phyloP scores from a whole-genome alignment of 2,113 vertebrate species.

The Cephalopholis sonnerati region DNA sequence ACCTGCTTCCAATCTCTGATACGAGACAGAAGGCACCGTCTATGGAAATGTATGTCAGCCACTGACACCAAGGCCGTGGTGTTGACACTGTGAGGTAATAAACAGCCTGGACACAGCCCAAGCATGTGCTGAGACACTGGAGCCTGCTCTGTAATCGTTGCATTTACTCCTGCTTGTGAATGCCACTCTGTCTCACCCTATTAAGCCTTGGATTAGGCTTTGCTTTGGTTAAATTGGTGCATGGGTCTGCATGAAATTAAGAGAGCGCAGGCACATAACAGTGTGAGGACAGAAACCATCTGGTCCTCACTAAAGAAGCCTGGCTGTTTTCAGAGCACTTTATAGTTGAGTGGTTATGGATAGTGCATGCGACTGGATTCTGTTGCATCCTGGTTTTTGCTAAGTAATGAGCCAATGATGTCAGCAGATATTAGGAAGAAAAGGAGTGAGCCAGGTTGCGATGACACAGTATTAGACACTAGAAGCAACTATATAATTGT shows the following conservation, averaged over 20 bases:
- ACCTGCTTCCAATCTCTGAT: conserved; percentile 71
- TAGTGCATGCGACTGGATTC: conserved; percentile 29
- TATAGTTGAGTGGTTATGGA: conserved; percentile 33
- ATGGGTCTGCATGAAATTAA: conserved; percentile 62
- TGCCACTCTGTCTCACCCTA: conserved; percentile 60
- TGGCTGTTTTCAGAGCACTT: conserved; percentile 60
- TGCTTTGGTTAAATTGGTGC: conserved; percentile 56
- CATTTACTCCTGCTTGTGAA: conserved; percentile 51
- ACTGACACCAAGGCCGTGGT: conserved; percentile 48
- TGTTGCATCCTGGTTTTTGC: conserved; percentile 36
- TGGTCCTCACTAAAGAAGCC: conserved; percentile 58
- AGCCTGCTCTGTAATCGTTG: conserved; percentile 36
- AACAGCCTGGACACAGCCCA: conserved; percentile 56
- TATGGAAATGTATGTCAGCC: conserved; percentile 55
- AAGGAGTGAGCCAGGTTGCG: not conserved
- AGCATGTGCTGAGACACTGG: conserved; percentile 49
- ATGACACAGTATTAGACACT: not conserved
- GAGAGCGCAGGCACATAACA: conserved; percentile 44
- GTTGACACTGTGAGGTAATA: conserved; percentile 61
- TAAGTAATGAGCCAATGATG: conserved; percentile 1
- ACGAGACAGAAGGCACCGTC: conserved; percentile 59
- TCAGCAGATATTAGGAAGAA: conserved; percentile 12
- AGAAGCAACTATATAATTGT: not conserved
- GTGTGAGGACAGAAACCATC: conserved; percentile 65
- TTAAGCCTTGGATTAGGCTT: conserved; percentile 47